Evolutionary conservation across 2,888 invertebrate genomes (phyloP), one percentile per base, ranked within the genome.

Genomic region (Perizoma affinitatum): DNA sequence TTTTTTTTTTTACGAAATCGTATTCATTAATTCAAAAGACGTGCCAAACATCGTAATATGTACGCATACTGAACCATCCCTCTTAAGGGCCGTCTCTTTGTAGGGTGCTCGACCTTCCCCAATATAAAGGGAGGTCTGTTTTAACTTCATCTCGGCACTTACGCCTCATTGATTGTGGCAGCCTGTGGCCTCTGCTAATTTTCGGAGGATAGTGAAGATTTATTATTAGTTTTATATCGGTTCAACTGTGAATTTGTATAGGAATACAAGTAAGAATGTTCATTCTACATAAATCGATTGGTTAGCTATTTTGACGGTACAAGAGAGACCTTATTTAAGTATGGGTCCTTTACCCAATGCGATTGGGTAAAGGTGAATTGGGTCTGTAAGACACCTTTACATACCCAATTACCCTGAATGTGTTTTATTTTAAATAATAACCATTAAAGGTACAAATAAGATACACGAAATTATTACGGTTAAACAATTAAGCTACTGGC

Each of bases 21-120:
- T 22, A 22, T 22, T 2, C 22, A 22, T 22, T 22, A 22, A 1
- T 2, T 22, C 22, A 22, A 22, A 22, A 22, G 22, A 22, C 22
- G 22, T 22, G 22, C 22, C 38, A 4, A 6, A 38, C 5, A 38
- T 35, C 68, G 36, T 76, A 79, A 66, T 88, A 58, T 83, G 85
- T 63, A 80, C 88, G 76, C 51, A 69, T 69, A 81, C 61, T 65
- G 65, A 71, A 78, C 74, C 80, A 80, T 83, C 80, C 36, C 70
- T 70, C 75, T 74, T 70, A 78, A 88, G 88, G 75, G 75, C 76
- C 79, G 83, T 85, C 86, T 83, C 73, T 61, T 54, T 86, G 84
- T 86, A 89, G 90, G 82, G 87, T 77, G 50, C 90, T 90, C 88
- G 86, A 89, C 89, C 87, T 88, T 90, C 83, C 87, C 81, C 84